Evolutionary conservation across 1,140 invertebrate species (phyloP), one percentile per base, ranked within the genome.

Genomic region (Linepithema humile): DNA sequence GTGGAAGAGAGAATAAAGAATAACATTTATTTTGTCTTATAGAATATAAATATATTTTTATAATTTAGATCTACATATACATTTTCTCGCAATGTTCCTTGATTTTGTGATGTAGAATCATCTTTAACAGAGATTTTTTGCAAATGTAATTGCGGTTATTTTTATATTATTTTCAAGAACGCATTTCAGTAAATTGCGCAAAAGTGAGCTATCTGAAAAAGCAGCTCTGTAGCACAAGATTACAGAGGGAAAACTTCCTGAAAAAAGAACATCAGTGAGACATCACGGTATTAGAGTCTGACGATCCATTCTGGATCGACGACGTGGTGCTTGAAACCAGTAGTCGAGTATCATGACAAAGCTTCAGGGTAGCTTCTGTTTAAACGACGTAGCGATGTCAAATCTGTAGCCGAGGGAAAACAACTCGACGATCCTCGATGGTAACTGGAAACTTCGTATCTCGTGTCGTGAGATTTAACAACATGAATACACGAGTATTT

Each of bases 381-480:
- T n/a, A 45, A 38, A 59, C 35, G 50, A 65, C 45, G 29, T n/a
- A 15, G 43, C 23, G 64, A 53, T 32, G 40, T 69, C 20, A 26
- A 1, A 69, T 78, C 35, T 69, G 48, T 78, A 23, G n/a, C 15
- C 10, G 32, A 50, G n/a, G n/a, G 60, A 77, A 67, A 77, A 38
- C 32, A 69, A 78, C 62, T 78, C 40, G 35, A 69, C 35, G n/a
- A 45, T 78, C 17, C 23, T 20, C n/a, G 29, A 26, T 40, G 40
- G 12, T 12, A 20, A 38, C 32, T 35, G 9, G 10, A 40, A 53
- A 67, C 74, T 53, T 78, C 9, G 32, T 17, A n/a, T 64, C 60
- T 78, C 9, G 40, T 45, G 40, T 67, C 64, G 10, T 15, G 40
- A 78, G 35, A 78, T 78, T 69, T 78, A 78, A 17, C 69, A 35